Evolutionary conservation across 2,797 vertebrate genomes (phyloP), one percentile per base, ranked within the genome.

Genomic region (Oreonectes daqikongensis): DNA sequence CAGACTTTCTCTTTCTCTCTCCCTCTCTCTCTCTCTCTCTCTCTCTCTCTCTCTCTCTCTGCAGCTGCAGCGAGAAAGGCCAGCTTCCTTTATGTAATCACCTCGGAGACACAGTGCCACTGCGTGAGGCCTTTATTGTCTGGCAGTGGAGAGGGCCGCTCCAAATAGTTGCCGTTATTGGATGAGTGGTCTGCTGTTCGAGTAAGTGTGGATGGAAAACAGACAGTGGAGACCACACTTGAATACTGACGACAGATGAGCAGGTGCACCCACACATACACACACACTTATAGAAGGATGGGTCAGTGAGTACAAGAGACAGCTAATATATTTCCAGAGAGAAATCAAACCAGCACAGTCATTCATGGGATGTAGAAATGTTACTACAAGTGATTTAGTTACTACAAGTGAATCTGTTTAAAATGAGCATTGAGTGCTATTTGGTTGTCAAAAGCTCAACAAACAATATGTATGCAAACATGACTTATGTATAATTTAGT

Each of bases 61-160:
- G 2, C 75, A 81, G 66, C 74, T 81, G 77, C 72, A 72, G 73
- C 32, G 67, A 64, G 12, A 65, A 52, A 80, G 60, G 72, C 61
- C 44, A 76, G 69, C 78, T 75, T 73, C n/a, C 75, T 80, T 75
- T 75, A 55, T 72, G 73, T 65, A 38, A 73, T 75, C 77, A 80
- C 66, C 55, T 32, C 40, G 22, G 68, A 78, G 71, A 61, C 44
- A 78, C 66, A 63, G 30, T 52, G 52, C 63, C 61, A 35, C 73
- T 57, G 76, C 73, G 57, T 69, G 74, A 64, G 72, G 53, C 73
- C 61, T 61, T 68, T 72, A 66, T 72, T 69, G 78, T 73, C 78
- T 64, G 30, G 22, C 40, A 52, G 77, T 40, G 18, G 24, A 70
- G 60, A 75, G 77, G 35, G 52, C 59, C 20, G 72, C 65, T 53